These are phyloP conservation scores for Limnothrissa miodon DNA, from an alignment of 2,113 vertebrate genomes.

Conservation along the genomic window DNA sequence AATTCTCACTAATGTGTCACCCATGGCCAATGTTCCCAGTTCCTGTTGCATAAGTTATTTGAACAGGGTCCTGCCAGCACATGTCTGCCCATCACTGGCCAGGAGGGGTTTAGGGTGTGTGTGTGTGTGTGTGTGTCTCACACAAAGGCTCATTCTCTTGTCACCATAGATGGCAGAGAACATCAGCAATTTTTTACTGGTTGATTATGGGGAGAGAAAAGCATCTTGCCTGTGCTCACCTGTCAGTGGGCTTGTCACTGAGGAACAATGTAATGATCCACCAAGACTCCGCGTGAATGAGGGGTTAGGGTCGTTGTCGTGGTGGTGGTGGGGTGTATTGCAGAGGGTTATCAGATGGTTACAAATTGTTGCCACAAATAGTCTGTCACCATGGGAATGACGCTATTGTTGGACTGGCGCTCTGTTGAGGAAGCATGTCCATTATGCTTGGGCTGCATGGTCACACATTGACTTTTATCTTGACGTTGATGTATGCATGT, in stretches of 20 bases:
- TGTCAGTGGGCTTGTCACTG: background rate
- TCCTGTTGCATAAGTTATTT: background rate
- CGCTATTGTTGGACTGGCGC: background rate
- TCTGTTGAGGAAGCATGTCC: background rate
- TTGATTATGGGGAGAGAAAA: background rate
- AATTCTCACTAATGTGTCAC: conserved; percentile 4
- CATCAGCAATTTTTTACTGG: background rate
- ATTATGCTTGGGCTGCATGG: background rate
- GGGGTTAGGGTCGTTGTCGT: background rate
- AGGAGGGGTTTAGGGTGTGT: background rate
- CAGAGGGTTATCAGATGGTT: conserved; percentile 2
- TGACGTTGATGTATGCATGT: background rate
- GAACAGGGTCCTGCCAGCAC: background rate
- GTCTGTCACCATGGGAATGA: conserved; percentile 4
- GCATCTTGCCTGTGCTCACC: background rate
- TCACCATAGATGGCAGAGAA: background rate
- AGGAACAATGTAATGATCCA: conserved; percentile 5
- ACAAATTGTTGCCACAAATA: conserved; percentile 19
- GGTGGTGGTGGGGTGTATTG: background rate
- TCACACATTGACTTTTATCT: background rate
- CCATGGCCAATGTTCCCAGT: background rate
- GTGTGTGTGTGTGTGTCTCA: background rate
- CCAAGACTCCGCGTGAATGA: background rate
- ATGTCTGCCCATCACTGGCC: background rate
- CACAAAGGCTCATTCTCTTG: conserved; percentile 6